Evolutionary conservation across 2,888 invertebrate species (phyloP).

Genomic region (Parnassius glacialis): DNA sequence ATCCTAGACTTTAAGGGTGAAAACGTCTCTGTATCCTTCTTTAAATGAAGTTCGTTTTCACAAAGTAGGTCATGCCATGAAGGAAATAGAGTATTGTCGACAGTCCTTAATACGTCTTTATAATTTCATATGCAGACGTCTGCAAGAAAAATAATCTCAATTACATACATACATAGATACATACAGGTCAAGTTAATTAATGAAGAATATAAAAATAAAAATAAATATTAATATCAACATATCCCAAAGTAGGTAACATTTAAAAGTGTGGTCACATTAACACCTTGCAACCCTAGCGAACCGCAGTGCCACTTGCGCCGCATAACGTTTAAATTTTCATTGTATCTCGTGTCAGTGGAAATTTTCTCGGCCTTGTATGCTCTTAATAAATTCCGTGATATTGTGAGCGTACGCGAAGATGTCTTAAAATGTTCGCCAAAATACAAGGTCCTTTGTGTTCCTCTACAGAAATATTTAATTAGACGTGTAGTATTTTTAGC

Average conservation of each 20-base stretch:
- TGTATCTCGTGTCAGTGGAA: slow-evolving; percentile 37
- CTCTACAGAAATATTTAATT: slow-evolving; percentile 12
- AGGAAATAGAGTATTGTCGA: no score
- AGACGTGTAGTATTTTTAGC: slow-evolving; percentile 1
- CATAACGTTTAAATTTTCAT: slow-evolving; percentile 37
- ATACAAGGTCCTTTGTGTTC: slow-evolving; percentile 20
- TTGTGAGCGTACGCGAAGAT: slow-evolving; percentile 11
- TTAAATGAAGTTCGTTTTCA: no score
- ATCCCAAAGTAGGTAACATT: background rate
- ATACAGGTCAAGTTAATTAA: no score
- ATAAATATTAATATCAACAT: no score
- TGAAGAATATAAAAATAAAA: no score
- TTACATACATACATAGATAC: no score
- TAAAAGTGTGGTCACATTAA: background rate
- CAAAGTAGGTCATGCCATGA: no score
- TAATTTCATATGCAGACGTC: no score
- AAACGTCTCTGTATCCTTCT: no score
- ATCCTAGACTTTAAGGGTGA: no score
- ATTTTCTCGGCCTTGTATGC: slow-evolving; percentile 36
- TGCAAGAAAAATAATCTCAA: no score
- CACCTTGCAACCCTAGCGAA: background rate
- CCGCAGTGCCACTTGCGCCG: slow-evolving; percentile 8
- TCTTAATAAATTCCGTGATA: slow-evolving; percentile 18
- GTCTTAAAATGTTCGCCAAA: slow-evolving; percentile 11
- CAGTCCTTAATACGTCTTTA: no score